A percentile compares a stretch with the other conserved stretches of the same genome.
Conservation (phyloP, 2,888 invertebrate genomes). For the Helicoverpa assulta region DNA sequence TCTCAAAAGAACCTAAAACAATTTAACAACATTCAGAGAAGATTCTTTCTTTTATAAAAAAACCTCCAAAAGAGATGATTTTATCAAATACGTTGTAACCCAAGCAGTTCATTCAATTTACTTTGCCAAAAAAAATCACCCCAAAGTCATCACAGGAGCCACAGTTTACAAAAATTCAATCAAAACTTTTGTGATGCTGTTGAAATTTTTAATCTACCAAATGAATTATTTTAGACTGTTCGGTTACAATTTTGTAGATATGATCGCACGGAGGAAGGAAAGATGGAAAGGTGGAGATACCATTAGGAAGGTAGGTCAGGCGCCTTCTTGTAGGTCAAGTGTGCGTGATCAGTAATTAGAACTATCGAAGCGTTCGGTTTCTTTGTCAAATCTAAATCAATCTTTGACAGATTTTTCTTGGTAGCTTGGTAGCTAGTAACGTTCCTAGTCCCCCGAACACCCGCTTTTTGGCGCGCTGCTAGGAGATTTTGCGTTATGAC, state of each 20-base stretch:
- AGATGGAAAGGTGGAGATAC: no score
- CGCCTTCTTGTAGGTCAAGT: no score
- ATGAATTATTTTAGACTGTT: slow-evolving; percentile 55
- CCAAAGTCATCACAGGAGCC: slow-evolving; percentile 1
- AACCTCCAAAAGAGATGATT: slow-evolving; percentile 24
- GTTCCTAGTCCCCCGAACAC: no score
- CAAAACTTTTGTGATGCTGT: slow-evolving; percentile 15
- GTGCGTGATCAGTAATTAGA: no score
- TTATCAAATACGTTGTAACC: slow-evolving; percentile 35
- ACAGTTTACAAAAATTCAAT: slow-evolving; percentile 48
- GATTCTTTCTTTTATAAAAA: slow-evolving; percentile 15
- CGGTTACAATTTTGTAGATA: slow-evolving; percentile 60
- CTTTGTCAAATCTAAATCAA: no score
- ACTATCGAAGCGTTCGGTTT: no score
- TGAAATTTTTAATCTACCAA: neutral
- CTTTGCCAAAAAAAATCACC: slow-evolving; percentile 10
- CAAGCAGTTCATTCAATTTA: slow-evolving; percentile 34
- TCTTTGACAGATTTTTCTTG: no score
- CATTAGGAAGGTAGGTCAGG: no score
- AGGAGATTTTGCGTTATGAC: no score
- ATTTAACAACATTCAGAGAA: neutral
- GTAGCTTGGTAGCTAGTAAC: no score
- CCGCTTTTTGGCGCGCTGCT: no score
- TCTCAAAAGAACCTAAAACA: neutral
- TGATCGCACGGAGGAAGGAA: no score